Percentiles rank a stretch among this genome's conserved stretches.
Conservation (phyloP, 2,888 invertebrate species). For the Nudaria mundana region DNA sequence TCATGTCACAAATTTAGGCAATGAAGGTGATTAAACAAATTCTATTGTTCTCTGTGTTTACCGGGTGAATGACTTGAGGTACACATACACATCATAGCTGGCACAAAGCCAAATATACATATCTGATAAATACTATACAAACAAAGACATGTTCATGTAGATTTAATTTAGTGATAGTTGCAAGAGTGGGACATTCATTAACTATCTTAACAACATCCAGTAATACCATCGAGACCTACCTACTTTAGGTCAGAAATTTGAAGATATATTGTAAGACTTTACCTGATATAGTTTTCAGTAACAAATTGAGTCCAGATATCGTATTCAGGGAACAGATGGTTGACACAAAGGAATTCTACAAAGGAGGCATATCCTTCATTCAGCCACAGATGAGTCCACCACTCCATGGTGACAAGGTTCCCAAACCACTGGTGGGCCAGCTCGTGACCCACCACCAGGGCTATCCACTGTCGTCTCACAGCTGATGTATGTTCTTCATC, state of each 20-base stretch:
- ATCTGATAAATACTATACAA: conserved; percentile 15
- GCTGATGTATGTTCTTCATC: conserved; percentile 95
- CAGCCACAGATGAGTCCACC: conserved; percentile 98
- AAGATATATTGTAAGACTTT: too few species aligned
- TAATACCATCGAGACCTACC: too few species aligned
- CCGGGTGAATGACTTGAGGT: conserved; percentile 33
- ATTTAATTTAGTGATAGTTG: background rate
- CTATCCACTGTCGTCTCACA: conserved; percentile 91
- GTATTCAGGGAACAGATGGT: conserved; percentile 95
- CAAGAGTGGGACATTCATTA: too few species aligned
- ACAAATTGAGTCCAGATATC: conserved; percentile 99
- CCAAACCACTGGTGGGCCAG: conserved; percentile 99
- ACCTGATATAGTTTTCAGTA: conserved; percentile 90
- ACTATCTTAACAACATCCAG: too few species aligned
- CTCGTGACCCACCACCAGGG: conserved; percentile 95
- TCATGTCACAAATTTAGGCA: conserved; percentile 12
- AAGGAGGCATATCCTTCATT: conserved; percentile 98
- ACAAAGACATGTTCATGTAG: conserved; percentile 9
- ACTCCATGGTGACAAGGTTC: conserved; percentile 98
- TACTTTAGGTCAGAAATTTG: too few species aligned
- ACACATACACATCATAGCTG: conserved; percentile 21
- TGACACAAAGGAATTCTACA: conserved; percentile 96
- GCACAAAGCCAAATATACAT: conserved; percentile 32
- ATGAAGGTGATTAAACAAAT: conserved; percentile 18
- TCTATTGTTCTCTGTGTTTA: conserved; percentile 32